Conservation (phyloP, 2,797 vertebrate species). For the Poeciliopsis gracilis region DNA sequence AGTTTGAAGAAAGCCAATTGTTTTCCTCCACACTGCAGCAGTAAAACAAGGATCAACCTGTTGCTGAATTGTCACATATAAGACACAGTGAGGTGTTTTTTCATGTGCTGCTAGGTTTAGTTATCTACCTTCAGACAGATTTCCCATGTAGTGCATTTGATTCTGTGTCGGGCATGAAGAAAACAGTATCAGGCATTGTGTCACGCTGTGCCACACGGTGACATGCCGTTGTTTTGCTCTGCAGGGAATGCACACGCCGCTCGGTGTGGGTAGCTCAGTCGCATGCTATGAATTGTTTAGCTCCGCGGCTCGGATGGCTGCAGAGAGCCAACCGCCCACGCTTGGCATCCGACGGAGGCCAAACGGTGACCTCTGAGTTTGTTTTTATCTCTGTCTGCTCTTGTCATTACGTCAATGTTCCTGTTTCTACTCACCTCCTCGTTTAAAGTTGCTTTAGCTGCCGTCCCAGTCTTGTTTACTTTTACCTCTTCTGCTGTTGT, state of each 20-base stretch:
- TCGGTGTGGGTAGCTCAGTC: conserved; percentile 67
- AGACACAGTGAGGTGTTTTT: conserved; percentile 2
- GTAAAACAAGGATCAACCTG: background rate
- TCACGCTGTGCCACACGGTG: conserved; percentile 31
- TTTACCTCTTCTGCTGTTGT: background rate
- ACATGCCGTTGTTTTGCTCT: conserved; percentile 54
- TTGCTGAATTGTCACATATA: conserved; percentile 36
- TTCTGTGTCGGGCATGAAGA: conserved; percentile 7
- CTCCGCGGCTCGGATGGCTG: conserved; percentile 66
- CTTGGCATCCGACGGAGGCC: conserved; percentile 59
- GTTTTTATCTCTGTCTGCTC: conserved; percentile 44
- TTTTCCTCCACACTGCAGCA: conserved; percentile 1
- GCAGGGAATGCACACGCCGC: conserved; percentile 70
- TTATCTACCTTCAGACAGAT: conserved; percentile 7
- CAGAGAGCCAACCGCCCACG: conserved; percentile 63
- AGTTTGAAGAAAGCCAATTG: conserved; percentile 9
- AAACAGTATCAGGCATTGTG: conserved; percentile 63
- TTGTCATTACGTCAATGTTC: conserved; percentile 48
- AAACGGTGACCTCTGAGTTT: conserved; percentile 50
- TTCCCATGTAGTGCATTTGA: conserved; percentile 8
- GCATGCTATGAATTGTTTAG: conserved; percentile 75
- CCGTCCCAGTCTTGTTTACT: conserved; percentile 3
- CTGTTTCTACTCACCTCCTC: conserved; percentile 32
- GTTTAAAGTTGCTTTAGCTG: conserved; percentile 29
- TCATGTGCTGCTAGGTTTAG: conserved; percentile 5